Evolutionary conservation across 2,888 invertebrate species (phyloP), one percentile per base, ranked within the genome.

Genomic region (Vesta saturnalis): DNA sequence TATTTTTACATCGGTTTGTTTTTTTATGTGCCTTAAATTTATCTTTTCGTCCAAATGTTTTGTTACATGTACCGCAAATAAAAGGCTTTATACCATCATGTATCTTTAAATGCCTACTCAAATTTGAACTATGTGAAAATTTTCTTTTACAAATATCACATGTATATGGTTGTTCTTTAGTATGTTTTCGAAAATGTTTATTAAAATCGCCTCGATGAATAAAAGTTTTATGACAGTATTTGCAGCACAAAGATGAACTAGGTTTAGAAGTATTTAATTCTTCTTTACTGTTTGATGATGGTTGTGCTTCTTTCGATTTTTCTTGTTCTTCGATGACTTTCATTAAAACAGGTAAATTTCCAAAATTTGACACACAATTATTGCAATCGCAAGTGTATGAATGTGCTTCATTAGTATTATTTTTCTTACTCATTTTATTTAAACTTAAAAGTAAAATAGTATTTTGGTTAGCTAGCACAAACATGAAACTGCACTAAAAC

Each of bases 41-140:
- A 69, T 84, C 83, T 72, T 81, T 83, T 46, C 83, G 72, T 64
- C 78, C 80, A 72, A 84, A 84, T 56, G 71, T 77, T 69, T 79
- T 83, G 47, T 78, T 76, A 71, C 83, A 84, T 54, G 72, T 73
- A 23, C 77, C 76, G 66, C 83, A 84, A 16, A 73, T 71, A 65
- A 92, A 94, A 1, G 93, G 93, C 18, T 91, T 87, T 77, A 92
- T 91, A 12, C 92, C 92, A 18, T 91, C 91, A 81, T 94, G 94
- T 1, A 92, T 90, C 62, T 92, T 84, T 79, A 91, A 89, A 83
- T 94, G 94, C 57, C 93, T 87, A 78, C 92, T 92, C 75, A 94
- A 83, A 49, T 92, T 93, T 70, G 91, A 92, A 68, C 91, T 82
- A 63, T 83, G 81, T 0, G 81, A 79, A 71, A 84, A 84, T 64